Evolutionary conservation across 2,888 invertebrate species (phyloP), one percentile per base, ranked within the genome.

Genomic region (Pardosa pseudoannulata): DNA sequence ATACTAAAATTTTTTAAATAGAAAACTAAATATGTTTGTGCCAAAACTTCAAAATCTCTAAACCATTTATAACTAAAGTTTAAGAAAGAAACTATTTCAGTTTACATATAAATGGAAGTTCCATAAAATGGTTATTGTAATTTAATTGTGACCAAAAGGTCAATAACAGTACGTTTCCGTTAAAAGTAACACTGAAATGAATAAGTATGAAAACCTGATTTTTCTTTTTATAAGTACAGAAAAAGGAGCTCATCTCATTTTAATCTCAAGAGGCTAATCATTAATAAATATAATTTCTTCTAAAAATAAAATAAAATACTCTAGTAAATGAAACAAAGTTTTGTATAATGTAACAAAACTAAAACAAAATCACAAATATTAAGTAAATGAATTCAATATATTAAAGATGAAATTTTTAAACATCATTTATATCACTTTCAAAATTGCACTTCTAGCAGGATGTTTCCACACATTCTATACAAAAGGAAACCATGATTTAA

Each of bases 401-500:
- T 46, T 16, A 46, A n/a, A 46, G 23, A 56, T 65, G n/a, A 7
- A 65, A 65, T 0, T 65, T 16, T 62, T 31, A 65, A 65, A 65
- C 13, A 65, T 65, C 31, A 29, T 65, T 29, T 28, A 29, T 29
- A 65, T 65, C 31, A 65, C 29, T 65, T 65, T 31, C 16, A 56
- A 56, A 56, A 31, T 65, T 29, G 32, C 32, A 65, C 31, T 65
- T 32, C 19, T 31, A n/a, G 31, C 65, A 65, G 16, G 19, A 31
- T 65, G 32, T 31, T 65, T 56, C 6, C 19, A 65, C 0, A 65
- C 16, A 65, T 31, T 65, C 31, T 65, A 31, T 65, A 31, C 31
- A 65, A 65, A n/a, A 65, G 29, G 65, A 65, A 65, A 65, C 32
- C 19, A 65, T 65, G 65, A 31, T 65, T 65, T 31, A 65, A n/a